Percentiles rank a stretch among this genome's conserved stretches.
phyloP scores from a whole-genome alignment of 2,113 vertebrate species.

The Lanius collurio region DNA sequence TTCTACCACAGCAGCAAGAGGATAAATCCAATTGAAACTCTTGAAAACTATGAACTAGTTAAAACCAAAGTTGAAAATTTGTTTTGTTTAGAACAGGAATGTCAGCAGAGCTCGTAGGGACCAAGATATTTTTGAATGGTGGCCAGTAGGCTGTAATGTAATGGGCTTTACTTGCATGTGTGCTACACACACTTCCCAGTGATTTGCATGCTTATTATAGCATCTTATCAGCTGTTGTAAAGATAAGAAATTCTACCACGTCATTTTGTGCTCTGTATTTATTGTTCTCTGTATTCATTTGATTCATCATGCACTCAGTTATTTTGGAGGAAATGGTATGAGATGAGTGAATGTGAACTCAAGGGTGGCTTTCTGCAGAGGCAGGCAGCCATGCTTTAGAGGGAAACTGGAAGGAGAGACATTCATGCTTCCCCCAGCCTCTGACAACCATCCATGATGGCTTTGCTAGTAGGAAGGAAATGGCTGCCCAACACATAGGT shows the following conservation, averaged over 20 bases:
- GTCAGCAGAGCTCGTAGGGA: background rate
- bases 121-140: background rate
- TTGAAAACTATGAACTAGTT: background rate
- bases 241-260: slow-evolving; percentile 33
- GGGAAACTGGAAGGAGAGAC: background rate
- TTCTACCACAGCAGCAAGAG: background rate
- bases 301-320: background rate
- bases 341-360: background rate
- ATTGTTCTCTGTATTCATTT: background rate
- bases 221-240: slow-evolving; percentile 26
- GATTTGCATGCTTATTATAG: slow-evolving; percentile 37
- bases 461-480: background rate
- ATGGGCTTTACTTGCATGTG: background rate
- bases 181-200: background rate
- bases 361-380: background rate
- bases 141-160: background rate
- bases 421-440: background rate
- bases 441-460: background rate
- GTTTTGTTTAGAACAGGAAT: background rate
- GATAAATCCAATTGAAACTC: background rate
- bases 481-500: background rate
- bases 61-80: background rate
- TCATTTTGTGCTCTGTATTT: background rate
- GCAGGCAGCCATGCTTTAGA: background rate
- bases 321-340: background rate